Base-by-base conservation (phyloP, 2,113 vertebrate species). In the Rutilus rutilus region DNA sequence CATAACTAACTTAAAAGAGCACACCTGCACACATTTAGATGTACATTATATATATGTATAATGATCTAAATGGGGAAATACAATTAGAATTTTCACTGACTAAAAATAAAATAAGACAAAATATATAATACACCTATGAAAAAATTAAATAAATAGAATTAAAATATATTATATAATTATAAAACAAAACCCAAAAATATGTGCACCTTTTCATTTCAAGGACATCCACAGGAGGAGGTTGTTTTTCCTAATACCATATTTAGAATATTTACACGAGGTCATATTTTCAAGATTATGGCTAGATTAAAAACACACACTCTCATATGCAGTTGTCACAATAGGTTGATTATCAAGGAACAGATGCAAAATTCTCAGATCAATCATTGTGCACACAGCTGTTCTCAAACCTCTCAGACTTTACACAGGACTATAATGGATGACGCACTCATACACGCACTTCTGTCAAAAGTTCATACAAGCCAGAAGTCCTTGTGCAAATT, bases 381-480 rank as follows among this genome's bases (percentile, higher is more conserved):
- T 88, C 92, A 87, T 93, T 95, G 93, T 73, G 86, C 87, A 77
- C 92, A 89, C 92, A 94, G 92, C 91, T 92, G 91, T 89, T 92
- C 89, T 92, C 80, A 90, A 88, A 88, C 85, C 91, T 89, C 89
- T 92, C 90, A 90, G 90, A 92, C 92, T 92, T 93, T 93, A 93
- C 88, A 84, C 90, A 89, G 90, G 78, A 92, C 95, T 86, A 94
- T 94, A 93, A 94, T 93, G 93, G 86, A 94, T 90, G 60, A 85
- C 33, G 64, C 74, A 78, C 69, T 84, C 62, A 52, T 71, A 83
- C 79, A 75, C 76, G 85, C 65, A 78, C 64, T 54, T 76, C 36
- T 84, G n/a, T 25, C 30, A 27, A 75, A 60, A 21, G 75, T 36
- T 76, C 47, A 89, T 59, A 54, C 54, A 76, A 54, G n/a, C 8